Conservation (phyloP, 2,888 invertebrate species). For the Flabesymbios commensalis region DNA sequence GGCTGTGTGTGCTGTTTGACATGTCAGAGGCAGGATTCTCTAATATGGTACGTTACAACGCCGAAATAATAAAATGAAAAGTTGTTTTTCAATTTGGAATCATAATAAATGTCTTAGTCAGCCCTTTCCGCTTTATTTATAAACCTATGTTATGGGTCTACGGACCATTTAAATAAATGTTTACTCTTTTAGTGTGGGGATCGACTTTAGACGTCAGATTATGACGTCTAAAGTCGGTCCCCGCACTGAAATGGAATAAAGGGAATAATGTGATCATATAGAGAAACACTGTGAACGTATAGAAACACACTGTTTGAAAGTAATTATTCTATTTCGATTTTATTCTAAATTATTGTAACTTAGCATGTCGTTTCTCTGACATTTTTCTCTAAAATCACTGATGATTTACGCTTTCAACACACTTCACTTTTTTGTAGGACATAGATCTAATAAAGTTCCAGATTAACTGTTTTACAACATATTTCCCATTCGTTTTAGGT, state of each 20-base stretch:
- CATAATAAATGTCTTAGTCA: neutral
- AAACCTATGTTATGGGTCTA: too few species aligned
- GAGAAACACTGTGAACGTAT: too few species aligned
- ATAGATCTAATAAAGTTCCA: slow-evolving; percentile 88
- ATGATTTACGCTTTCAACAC: neutral
- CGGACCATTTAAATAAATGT: too few species aligned
- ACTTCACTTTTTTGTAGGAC: slow-evolving; percentile 65
- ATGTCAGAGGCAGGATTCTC: slow-evolving; percentile 84
- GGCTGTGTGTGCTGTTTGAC: slow-evolving; percentile 86
- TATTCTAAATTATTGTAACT: too few species aligned
- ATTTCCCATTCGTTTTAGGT: slow-evolving; percentile 75
- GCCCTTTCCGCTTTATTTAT: neutral
- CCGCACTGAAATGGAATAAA: too few species aligned
- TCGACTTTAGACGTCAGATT: too few species aligned
- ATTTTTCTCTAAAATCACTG: neutral
- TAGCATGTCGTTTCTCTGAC: neutral
- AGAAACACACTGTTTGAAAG: too few species aligned
- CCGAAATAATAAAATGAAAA: neutral
- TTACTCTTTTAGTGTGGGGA: too few species aligned
- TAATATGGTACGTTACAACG: slow-evolving; percentile 68
- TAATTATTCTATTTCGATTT: neutral
- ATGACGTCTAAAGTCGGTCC: too few species aligned
- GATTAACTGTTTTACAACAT: slow-evolving; percentile 82
- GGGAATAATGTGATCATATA: too few species aligned
- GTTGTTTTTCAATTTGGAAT: neutral